Percentiles rank a stretch among this genome's conserved stretches.
These are phyloP conservation scores for Charaxes varanes DNA, from an alignment of 1,140 invertebrate genomes.

Conservation along the genomic window DNA sequence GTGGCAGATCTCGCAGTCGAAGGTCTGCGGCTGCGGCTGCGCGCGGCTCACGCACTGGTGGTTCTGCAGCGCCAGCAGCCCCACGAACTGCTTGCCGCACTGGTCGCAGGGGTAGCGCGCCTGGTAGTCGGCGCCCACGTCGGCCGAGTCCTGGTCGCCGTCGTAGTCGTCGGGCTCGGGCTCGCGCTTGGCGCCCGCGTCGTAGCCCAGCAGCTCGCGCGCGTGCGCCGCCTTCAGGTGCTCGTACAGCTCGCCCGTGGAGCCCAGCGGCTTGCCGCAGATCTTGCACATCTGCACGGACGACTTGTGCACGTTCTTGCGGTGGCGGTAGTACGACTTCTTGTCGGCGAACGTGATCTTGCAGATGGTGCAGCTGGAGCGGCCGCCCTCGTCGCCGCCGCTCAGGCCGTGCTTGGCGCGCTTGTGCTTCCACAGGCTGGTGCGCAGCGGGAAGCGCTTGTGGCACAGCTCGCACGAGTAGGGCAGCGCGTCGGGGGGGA, in stretches of 20 bases:
- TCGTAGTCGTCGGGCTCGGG: no score
- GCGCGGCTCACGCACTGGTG: constrained; percentile 60
- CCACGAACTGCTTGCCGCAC: constrained; percentile 68
- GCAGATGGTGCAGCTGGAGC: constrained; percentile 71
- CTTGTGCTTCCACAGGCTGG: constrained; percentile 71
- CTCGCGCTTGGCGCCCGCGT: constrained; percentile 55
- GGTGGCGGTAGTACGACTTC: constrained; percentile 70
- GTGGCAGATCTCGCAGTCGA: constrained; percentile 75
- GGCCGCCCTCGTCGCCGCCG: constrained; percentile 22
- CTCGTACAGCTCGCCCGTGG: constrained; percentile 65
- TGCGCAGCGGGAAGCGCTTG: constrained; percentile 66
- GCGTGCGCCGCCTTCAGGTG: constrained; percentile 67
- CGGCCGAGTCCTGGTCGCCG: constrained; percentile 38
- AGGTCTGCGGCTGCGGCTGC: constrained; percentile 50
- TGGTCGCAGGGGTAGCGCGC: constrained; percentile 64
- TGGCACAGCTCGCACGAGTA: constrained; percentile 67
- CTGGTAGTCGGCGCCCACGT: constrained; percentile 58
- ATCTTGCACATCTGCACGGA: constrained; percentile 68
- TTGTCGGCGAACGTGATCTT: constrained; percentile 70
- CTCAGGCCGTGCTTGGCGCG: constrained; percentile 64
- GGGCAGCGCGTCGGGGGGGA: constrained; percentile 36
- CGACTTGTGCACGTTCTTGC: constrained; percentile 68
- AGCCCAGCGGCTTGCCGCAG: constrained; percentile 65
- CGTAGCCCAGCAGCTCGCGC: constrained; percentile 65
- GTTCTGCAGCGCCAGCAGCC: constrained; percentile 63